Base-by-base conservation (phyloP, 2,888 invertebrate species). In the Drosophila ezoana region DNA sequence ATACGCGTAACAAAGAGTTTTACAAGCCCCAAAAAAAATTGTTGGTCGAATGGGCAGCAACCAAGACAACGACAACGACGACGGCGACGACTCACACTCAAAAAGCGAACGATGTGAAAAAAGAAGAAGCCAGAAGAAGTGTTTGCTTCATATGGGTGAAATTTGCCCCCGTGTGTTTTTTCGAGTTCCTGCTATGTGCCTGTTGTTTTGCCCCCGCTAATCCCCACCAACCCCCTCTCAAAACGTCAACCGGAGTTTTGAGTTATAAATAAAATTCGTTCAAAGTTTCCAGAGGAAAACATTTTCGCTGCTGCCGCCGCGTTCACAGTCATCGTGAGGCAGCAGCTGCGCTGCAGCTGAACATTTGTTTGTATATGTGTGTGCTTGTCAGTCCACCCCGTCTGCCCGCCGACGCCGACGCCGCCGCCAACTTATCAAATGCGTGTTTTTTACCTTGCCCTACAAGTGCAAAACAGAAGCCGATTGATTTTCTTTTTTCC, bases 231-330 rank as follows among this genome's bases (percentile, higher is more conserved):
- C 43, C 41, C 70, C 41, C 32, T 45, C 56, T 56, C 48, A 74
- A 68, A 81, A 64, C 68, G 68, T 70, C 76, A 81, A 85, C 76
- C 76, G 90, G 82, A 90, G 89, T 90, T 82, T 77, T 79, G 77
- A 81, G 88, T 90, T 90, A 90, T 81, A 90, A 89, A 90, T 90
- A 90, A 90, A 83, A 45, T 83, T 62, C 57, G 76, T 82, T 76
- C 66, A 80, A 70, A 81, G 83, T 83, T 82, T 87, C 87, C 81
- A 84, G 89, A 82, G 80, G 73, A 63, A 82, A 74, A 72, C 81
- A 87, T 74, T 74, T 84, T 89, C 32, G 60, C 51, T 44, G 67
- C 61, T 37, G 54, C 44, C 44, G 33, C n/a, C 53, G 53, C 53
- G 53, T 65, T 70, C 63, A 80, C 69, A 87, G 85, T 88, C 76